Conservation (phyloP, 37 sponge, comb jelly and placozoan species). For the Chondrilla cf. caribensis region DNA sequence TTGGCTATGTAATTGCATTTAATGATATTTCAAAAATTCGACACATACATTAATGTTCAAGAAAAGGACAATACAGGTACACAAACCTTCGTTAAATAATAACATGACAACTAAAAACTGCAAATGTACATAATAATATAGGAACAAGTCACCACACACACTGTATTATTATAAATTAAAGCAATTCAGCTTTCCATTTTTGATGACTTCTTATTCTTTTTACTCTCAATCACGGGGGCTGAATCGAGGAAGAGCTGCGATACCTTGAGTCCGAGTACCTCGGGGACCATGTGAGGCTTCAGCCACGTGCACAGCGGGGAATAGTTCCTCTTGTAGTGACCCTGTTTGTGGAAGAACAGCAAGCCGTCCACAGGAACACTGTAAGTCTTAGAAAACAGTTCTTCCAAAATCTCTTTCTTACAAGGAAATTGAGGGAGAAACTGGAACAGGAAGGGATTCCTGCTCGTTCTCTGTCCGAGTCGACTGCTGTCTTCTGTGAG, state of each 20-base stretch:
- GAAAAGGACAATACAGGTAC: too few species aligned
- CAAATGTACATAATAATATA: too few species aligned
- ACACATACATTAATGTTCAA: too few species aligned
- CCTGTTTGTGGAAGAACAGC: slow-evolving; percentile 88
- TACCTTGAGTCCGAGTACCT: slow-evolving; percentile 58
- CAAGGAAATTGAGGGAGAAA: slow-evolving; percentile 41
- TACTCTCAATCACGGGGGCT: not conserved
- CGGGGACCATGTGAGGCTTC: slow-evolving; percentile 73
- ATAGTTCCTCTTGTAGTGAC: slow-evolving; percentile 54
- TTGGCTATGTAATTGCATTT: too few species aligned
- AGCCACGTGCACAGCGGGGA: slow-evolving; percentile 85
- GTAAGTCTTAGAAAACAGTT: slow-evolving; percentile 26
- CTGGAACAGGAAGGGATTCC: slow-evolving; percentile 63
- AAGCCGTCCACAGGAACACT: slow-evolving; percentile 82
- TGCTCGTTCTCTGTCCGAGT: slow-evolving; percentile 3
- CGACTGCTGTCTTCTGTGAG: slow-evolving; percentile 31
- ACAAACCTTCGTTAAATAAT: too few species aligned
- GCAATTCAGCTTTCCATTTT: too few species aligned
- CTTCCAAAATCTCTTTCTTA: slow-evolving; percentile 38
- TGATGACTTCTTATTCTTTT: not conserved
- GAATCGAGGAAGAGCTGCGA: slow-evolving; percentile 56
- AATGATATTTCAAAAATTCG: too few species aligned
- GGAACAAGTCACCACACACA: too few species aligned
- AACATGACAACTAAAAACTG: too few species aligned
- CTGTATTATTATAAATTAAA: too few species aligned